These are phyloP conservation scores for Coelopa pilipes DNA, from an alignment of 2,888 invertebrate species.

Conservation along the genomic window DNA sequence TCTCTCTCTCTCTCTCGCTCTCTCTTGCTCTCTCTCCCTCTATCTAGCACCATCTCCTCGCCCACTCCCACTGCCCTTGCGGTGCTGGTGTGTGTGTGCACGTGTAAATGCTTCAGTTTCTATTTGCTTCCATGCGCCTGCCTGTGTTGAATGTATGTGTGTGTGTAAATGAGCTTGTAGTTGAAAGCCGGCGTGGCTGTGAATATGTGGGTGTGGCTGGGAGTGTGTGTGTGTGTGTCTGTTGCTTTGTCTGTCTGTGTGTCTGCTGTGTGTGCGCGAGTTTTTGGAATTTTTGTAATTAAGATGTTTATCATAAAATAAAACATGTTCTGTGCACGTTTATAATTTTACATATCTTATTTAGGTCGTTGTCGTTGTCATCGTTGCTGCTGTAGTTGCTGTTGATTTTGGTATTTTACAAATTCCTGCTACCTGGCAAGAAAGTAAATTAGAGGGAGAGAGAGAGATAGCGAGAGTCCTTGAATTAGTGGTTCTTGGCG, in stretches of 20 bases:
- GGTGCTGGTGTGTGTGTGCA: not conserved
- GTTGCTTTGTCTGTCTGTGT: not conserved
- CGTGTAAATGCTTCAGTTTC: not conserved
- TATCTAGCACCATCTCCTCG: not conserved
- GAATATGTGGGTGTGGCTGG: conserved; percentile 5
- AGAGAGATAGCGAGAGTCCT: too few species aligned
- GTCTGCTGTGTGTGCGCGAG: conserved; percentile 1
- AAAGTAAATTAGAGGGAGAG: too few species aligned
- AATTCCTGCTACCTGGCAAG: too few species aligned
- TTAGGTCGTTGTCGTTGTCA: not conserved
- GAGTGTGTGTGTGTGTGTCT: conserved; percentile 5
- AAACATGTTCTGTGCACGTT: conserved; percentile 29
- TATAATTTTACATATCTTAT: too few species aligned
- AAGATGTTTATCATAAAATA: conserved; percentile 46
- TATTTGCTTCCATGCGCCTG: not conserved
- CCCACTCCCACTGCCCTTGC: conserved; percentile 12
- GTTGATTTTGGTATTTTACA: conserved; percentile 9
- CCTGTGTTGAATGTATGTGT: not conserved
- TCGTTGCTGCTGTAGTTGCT: conserved; percentile 8
- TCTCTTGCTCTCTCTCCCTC: not conserved
- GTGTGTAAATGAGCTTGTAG: not conserved
- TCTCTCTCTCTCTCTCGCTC: too few species aligned
- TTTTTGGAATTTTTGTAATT: conserved; percentile 43
- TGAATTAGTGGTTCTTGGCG: too few species aligned
- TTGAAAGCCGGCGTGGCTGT: not conserved